phyloP scores from a whole-genome alignment of 2,797 vertebrate genomes.

The Hapalemur alaotrensis region DNA sequence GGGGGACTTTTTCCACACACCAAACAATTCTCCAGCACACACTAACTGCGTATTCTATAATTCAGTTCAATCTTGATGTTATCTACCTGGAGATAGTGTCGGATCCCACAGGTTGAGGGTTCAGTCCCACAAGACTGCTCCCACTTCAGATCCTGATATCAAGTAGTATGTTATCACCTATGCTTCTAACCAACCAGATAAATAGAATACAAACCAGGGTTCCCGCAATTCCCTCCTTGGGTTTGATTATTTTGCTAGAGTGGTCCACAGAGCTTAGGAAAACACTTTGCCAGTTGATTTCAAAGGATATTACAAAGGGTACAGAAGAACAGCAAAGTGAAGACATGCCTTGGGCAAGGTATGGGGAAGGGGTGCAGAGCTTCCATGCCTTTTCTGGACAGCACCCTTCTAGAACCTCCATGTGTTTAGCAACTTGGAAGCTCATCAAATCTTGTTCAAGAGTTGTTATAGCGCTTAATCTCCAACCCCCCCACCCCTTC shows the following conservation, averaged over 20 bases:
- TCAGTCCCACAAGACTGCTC: not conserved
- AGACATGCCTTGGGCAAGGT: not conserved
- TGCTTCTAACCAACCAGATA: not conserved
- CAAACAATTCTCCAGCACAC: not conserved
- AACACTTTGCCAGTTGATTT: not conserved
- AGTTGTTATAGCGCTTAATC: not conserved
- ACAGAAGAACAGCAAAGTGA: not conserved
- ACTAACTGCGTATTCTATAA: not conserved
- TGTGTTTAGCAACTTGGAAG: not conserved
- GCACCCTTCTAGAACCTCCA: fast-evolving
- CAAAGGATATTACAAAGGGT: not conserved
- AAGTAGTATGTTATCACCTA: not conserved
- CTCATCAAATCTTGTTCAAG: not conserved
- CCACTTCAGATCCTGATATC: not conserved
- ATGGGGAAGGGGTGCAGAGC: fast-evolving
- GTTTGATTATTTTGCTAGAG: not conserved
- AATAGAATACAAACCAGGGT: not conserved
- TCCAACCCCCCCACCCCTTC: not conserved
- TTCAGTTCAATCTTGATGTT: not conserved
- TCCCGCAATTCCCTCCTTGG: not conserved
- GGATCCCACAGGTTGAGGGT: not conserved
- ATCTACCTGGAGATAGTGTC: not conserved
- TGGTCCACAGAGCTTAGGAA: not conserved
- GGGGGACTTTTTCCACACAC: not conserved
- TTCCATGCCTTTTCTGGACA: not conserved